These are phyloP conservation scores for Casuarius casuarius DNA, from an alignment of 2,113 vertebrate genomes.

Conservation along the genomic window DNA sequence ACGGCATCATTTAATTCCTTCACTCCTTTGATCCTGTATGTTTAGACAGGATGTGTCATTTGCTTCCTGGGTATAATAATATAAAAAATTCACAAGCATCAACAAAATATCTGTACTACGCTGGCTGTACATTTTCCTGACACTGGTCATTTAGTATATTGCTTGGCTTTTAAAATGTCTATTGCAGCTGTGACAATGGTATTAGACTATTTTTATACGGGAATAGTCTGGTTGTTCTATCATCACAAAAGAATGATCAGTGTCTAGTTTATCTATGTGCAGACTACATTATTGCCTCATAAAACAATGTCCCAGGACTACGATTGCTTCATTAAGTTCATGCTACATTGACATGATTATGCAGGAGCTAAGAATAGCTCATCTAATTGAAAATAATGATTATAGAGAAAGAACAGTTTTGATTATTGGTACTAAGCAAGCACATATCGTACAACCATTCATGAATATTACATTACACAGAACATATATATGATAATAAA, in stretches of 20 bases:
- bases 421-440: slow-evolving; percentile 36
- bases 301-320: slow-evolving; percentile 32
- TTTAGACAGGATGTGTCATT: background rate
- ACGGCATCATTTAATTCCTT: background rate
- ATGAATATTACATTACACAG: background rate
- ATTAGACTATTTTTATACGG: background rate
- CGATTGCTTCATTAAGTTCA: slow-evolving; percentile 58
- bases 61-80: background rate
- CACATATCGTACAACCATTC: slow-evolving; percentile 14
- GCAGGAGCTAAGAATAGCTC: slow-evolving; percentile 62
- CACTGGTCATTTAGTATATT: background rate
- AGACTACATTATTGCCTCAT: slow-evolving; percentile 35
- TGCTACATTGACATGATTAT: slow-evolving; percentile 46
- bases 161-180: background rate
- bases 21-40: background rate
- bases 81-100: background rate
- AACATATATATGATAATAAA: background rate
- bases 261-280: slow-evolving; percentile 38
- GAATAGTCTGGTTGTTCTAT: slow-evolving; percentile 16
- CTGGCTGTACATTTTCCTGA: background rate
- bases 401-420: slow-evolving; percentile 22
- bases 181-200: background rate
- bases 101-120: background rate
- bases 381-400: slow-evolving; percentile 68
- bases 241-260: slow-evolving; percentile 20